A percentile compares a stretch with the other conserved stretches of the same genome.
Evolutionary conservation across 2,888 invertebrate genomes (phyloP).

Genomic region (Shargacucullia verbasci): DNA sequence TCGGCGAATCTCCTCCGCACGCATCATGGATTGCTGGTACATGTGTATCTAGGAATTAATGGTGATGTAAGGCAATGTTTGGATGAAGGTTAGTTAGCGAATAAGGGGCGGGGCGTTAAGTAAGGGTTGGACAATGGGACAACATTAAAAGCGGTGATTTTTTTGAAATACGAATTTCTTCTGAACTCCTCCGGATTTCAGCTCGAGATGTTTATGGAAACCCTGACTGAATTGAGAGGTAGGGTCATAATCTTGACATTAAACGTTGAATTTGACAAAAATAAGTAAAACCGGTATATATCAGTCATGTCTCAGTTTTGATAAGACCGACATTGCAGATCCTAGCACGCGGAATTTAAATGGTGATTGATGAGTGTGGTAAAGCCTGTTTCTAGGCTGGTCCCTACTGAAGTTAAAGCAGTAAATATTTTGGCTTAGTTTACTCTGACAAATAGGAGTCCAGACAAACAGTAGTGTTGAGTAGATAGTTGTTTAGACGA

Average conservation of each 20-base stretch:
- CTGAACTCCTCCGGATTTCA: constrained; percentile 14
- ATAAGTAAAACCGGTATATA: neutral
- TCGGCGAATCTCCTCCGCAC: constrained; percentile 82
- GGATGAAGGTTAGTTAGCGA: constrained; percentile 41
- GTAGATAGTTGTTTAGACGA: too few species aligned
- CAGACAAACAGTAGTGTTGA: too few species aligned
- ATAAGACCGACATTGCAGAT: too few species aligned
- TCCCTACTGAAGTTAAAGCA: too few species aligned
- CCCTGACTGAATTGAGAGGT: constrained; percentile 1
- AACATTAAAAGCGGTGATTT: constrained; percentile 6
- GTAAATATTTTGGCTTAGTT: too few species aligned
- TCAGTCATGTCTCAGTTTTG: too few species aligned
- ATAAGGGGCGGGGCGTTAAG: neutral
- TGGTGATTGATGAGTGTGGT: too few species aligned
- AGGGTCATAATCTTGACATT: neutral
- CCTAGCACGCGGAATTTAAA: too few species aligned
- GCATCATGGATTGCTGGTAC: constrained; percentile 88
- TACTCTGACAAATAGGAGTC: too few species aligned
- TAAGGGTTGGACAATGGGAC: constrained; percentile 30
- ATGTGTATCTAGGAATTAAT: constrained; percentile 78
- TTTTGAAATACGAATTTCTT: too few species aligned
- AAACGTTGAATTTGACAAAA: constrained; percentile 14
- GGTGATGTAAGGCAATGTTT: constrained; percentile 48
- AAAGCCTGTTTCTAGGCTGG: too few species aligned
- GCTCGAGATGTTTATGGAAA: constrained; percentile 11